phyloP scores from a whole-genome alignment of 2,888 invertebrate species.

The Brenthis ino region DNA sequence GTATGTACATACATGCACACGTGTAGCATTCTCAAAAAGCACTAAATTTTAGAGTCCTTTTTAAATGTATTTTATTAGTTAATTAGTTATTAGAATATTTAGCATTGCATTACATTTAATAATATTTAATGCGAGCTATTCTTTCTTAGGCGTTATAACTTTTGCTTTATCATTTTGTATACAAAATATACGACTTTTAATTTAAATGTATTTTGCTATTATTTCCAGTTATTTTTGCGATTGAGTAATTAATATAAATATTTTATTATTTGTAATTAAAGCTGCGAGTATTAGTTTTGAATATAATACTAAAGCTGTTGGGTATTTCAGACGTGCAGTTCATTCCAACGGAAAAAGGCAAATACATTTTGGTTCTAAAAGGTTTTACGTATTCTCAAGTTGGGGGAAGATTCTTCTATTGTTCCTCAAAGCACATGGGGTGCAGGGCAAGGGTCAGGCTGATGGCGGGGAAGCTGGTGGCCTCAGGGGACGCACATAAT shows the following conservation, averaged over 20 bases:
- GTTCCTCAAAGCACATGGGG: slow-evolving; percentile 77
- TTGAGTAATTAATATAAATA: neutral
- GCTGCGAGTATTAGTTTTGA: slow-evolving; percentile 1
- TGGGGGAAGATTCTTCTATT: slow-evolving; percentile 77
- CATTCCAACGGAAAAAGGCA: slow-evolving; percentile 78
- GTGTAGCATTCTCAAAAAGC: too few species aligned
- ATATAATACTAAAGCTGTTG: slow-evolving; percentile 42
- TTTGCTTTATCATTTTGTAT: neutral
- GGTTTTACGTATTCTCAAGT: slow-evolving; percentile 78
- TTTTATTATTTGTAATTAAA: slow-evolving; percentile 3
- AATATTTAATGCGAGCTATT: too few species aligned
- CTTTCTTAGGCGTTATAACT: neutral
- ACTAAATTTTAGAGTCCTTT: too few species aligned
- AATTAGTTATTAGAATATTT: too few species aligned
- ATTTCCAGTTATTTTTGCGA: neutral
- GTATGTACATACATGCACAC: too few species aligned
- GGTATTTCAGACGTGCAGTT: slow-evolving; percentile 74
- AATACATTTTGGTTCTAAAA: slow-evolving; percentile 72
- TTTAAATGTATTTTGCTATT: slow-evolving; percentile 7
- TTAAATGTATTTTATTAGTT: too few species aligned
- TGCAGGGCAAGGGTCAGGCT: slow-evolving; percentile 72
- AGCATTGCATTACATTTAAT: too few species aligned
- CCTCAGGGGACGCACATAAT: slow-evolving; percentile 71
- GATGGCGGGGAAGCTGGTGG: slow-evolving; percentile 65
- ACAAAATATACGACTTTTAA: slow-evolving; percentile 3